Evolutionary conservation across 92 coral and sea anemone genomes (phyloP).

Genomic region (Palythoa grandiflora): DNA sequence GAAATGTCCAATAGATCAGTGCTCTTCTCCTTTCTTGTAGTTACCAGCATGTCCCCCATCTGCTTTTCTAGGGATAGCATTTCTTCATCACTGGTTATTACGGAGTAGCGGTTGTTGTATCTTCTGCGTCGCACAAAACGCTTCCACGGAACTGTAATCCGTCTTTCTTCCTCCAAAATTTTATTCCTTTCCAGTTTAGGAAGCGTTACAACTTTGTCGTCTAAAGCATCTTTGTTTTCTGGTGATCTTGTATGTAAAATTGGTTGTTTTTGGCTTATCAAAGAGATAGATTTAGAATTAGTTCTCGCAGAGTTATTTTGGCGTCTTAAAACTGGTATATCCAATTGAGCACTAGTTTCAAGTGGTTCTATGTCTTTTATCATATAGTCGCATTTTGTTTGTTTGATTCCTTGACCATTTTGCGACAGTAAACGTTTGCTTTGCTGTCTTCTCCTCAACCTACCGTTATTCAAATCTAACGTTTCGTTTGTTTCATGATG

Average conservation of each 20-base stretch:
- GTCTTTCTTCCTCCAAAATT: background rate
- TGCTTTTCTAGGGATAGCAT: constrained; percentile 11
- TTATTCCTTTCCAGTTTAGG: background rate
- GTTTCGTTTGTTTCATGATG: background rate
- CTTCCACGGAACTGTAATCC: background rate
- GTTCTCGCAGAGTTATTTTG: background rate
- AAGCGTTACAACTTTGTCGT: background rate
- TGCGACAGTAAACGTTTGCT: background rate
- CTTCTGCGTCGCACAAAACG: background rate
- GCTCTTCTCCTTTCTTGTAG: background rate
- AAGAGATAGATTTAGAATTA: background rate
- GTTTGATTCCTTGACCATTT: background rate
- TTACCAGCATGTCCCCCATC: constrained; percentile 9
- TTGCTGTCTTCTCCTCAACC: background rate
- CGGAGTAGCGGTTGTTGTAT: background rate
- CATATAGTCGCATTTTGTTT: background rate
- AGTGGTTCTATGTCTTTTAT: background rate
- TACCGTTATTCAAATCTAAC: background rate
- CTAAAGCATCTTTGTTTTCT: background rate
- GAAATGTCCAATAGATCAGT: background rate
- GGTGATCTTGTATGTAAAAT: background rate
- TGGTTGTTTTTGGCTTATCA: background rate
- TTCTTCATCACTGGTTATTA: constrained; percentile 12
- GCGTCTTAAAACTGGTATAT: background rate
- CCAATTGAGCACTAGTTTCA: too few relatives aligned